Percentiles rank a stretch among this genome's conserved stretches.
These are phyloP conservation scores for Myripristis murdjan DNA, from an alignment of 2,797 vertebrate species.

Conservation along the genomic window DNA sequence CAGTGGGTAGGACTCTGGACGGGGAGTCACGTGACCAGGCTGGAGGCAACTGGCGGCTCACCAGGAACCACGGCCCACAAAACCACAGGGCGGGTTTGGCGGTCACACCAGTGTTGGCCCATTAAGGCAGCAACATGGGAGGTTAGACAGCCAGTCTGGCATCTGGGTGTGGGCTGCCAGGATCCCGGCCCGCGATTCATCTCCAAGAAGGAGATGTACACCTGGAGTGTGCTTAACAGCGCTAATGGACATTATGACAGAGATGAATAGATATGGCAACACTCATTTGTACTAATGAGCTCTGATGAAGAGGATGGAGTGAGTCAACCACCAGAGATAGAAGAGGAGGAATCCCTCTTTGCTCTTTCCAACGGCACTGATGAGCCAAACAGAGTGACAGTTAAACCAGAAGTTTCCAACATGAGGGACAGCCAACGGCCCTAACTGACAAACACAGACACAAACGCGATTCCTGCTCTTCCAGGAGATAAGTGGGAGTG, in stretches of 20 bases:
- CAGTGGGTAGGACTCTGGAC: slow-evolving; percentile 30
- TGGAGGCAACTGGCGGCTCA: slow-evolving; percentile 41
- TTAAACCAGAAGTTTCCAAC: slow-evolving; percentile 48
- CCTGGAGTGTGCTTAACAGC: slow-evolving; percentile 34
- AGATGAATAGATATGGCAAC: slow-evolving; percentile 38
- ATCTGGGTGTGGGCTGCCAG: slow-evolving; percentile 30
- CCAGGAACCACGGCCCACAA: slow-evolving; percentile 53
- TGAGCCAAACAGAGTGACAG: slow-evolving; percentile 62
- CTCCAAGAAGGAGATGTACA: slow-evolving; percentile 12
- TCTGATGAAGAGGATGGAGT: background rate
- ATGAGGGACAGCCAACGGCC: slow-evolving; percentile 36
- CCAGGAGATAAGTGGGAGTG: slow-evolving; percentile 1
- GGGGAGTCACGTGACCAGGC: slow-evolving; percentile 41
- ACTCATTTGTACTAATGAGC: slow-evolving; percentile 44
- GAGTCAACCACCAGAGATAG: slow-evolving; percentile 37
- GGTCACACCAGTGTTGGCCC: slow-evolving; percentile 29
- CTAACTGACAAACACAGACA: slow-evolving; percentile 31
- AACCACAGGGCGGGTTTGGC: slow-evolving; percentile 59
- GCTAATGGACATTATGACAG: slow-evolving; percentile 21
- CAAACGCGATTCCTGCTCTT: slow-evolving; percentile 14
- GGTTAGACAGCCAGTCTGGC: slow-evolving; percentile 7
- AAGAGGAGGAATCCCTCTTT: slow-evolving; percentile 41
- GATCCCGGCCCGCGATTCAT: slow-evolving; percentile 27
- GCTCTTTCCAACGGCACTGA: slow-evolving; percentile 34
- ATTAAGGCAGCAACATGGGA: slow-evolving; percentile 23